phyloP scores from a whole-genome alignment of 2,113 vertebrate genomes.

The Holacanthus passer region DNA sequence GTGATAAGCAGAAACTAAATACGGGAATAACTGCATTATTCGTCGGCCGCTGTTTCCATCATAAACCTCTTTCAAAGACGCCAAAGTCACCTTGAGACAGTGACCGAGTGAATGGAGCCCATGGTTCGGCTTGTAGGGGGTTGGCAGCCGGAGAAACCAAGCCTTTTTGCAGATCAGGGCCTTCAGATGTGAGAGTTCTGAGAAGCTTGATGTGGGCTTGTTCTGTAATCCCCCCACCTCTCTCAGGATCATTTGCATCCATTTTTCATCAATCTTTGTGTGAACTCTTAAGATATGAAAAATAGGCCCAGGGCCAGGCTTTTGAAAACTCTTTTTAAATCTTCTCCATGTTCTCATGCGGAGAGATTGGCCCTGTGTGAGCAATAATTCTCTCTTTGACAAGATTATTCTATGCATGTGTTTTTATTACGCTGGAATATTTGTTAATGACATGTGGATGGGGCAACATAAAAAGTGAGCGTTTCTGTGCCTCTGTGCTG shows the following conservation, averaged over 20 bases:
- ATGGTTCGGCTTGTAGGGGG: constrained; percentile 32
- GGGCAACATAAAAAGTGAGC: constrained; percentile 2
- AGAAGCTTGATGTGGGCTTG: constrained; percentile 69
- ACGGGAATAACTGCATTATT: constrained; percentile 30
- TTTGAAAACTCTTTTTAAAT: constrained; percentile 67
- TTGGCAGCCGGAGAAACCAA: constrained; percentile 54
- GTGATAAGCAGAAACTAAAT: constrained; percentile 50
- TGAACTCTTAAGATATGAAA: constrained; percentile 76
- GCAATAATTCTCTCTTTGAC: constrained; percentile 63
- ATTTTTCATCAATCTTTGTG: constrained; percentile 79
- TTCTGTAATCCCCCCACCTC: constrained; percentile 72
- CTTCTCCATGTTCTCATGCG: constrained; percentile 51
- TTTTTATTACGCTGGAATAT: constrained; percentile 50
- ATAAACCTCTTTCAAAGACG: constrained; percentile 56
- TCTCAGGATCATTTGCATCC: constrained; percentile 79
- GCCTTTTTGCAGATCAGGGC: constrained; percentile 61
- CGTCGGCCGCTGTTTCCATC: constrained; percentile 32
- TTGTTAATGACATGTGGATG: constrained; percentile 47
- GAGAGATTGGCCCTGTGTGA: constrained; percentile 44
- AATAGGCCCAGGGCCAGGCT: constrained; percentile 70
- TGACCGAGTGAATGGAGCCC: constrained; percentile 55
- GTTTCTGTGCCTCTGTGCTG: constrained; percentile 11
- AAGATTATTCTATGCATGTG: constrained; percentile 38
- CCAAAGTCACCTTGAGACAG: constrained; percentile 76
- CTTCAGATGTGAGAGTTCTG: constrained; percentile 76